Base-by-base conservation (phyloP, 2,888 invertebrate genomes). In the Apamea anceps region DNA sequence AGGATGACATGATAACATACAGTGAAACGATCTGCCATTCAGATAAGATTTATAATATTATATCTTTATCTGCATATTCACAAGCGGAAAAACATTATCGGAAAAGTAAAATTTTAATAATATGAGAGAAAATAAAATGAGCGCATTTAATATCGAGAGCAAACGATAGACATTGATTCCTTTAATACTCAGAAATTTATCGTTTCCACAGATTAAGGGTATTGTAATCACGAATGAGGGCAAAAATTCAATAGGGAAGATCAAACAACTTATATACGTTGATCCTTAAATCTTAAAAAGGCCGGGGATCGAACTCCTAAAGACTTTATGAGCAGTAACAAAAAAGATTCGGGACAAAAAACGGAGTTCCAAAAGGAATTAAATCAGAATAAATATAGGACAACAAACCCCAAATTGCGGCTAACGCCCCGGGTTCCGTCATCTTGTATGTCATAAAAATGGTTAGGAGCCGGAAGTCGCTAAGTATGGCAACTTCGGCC, bases 381-480 rank as follows among this genome's bases (percentile, higher is more conserved):
- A 84, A 88, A 89, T 86, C 73, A 71, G 78, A 76, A 80, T 84
- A 83, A 84, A 86, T 82, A 82, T 79, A 79, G 75, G 80, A 82
- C 75, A 83, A 82, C 80, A 87, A 83, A 85, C 78, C 85, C 77
- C 75, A 76, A 84, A 86, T 74, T 67, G 79, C 67, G 74, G 78
- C 65, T 66, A 82, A 74, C 84, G 88, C 76, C 75, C 63, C 78
- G 82, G 75, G 71, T 66, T 63, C 71, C 63, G 65, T 77, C 82
- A 77, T 79, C 79, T 81, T 83, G 82, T 82, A 75, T 67, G 77
- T 75, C 89, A 81, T 88, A 86, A 89, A 88, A 84, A 85, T 79
- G 79, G 78, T 85, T 82, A 77, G 84, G 73, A 75, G 71, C 78
- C 79, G 87, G 89, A 90, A 84, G 84, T 87, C 79, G 79, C 86